A percentile compares a stretch with the other conserved stretches of the same genome.
These are phyloP conservation scores for Dufourea novaeangliae DNA, from an alignment of 1,140 invertebrate species.

Conservation along the genomic window DNA sequence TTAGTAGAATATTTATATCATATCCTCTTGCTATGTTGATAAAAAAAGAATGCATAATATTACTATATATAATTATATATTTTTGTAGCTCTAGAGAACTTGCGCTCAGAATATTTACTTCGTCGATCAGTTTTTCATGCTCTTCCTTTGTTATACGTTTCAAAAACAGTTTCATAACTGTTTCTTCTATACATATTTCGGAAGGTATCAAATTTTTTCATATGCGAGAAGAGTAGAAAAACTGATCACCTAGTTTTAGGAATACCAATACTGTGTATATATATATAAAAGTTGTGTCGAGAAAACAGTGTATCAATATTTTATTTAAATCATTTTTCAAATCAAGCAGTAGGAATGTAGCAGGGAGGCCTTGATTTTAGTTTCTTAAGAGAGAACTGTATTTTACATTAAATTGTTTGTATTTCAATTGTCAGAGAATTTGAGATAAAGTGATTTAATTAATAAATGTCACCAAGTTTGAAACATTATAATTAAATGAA, in stretches of 20 bases:
- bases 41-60: slow-evolving; percentile 69
- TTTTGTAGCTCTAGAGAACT: slow-evolving; percentile 76
- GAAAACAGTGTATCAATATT: slow-evolving; percentile 68
- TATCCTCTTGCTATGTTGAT: slow-evolving; percentile 71
- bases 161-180: slow-evolving; percentile 38
- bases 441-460: slow-evolving; percentile 14
- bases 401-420: slow-evolving; percentile 23
- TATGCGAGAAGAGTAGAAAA: slow-evolving; percentile 58
- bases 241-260: slow-evolving; percentile 66
- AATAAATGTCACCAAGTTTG: slow-evolving; percentile 7
- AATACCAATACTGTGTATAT: slow-evolving; percentile 68
- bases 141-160: slow-evolving; percentile 57
- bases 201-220: slow-evolving; percentile 46
- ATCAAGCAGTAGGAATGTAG: slow-evolving; percentile 56
- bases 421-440: slow-evolving; percentile 10
- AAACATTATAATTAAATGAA: slow-evolving; percentile 9
- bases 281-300: slow-evolving; percentile 63
- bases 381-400: slow-evolving; percentile 58
- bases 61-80: slow-evolving; percentile 73
- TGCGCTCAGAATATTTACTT: slow-evolving; percentile 71
- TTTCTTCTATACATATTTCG: slow-evolving; percentile 43
- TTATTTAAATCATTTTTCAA: slow-evolving; percentile 61
- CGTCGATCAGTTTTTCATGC: slow-evolving; percentile 55
- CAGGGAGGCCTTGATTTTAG: slow-evolving; percentile 69
- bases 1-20: slow-evolving; percentile 65